phyloP scores from a whole-genome alignment of 1,140 invertebrate genomes.

The Reticulitermes speratus region DNA sequence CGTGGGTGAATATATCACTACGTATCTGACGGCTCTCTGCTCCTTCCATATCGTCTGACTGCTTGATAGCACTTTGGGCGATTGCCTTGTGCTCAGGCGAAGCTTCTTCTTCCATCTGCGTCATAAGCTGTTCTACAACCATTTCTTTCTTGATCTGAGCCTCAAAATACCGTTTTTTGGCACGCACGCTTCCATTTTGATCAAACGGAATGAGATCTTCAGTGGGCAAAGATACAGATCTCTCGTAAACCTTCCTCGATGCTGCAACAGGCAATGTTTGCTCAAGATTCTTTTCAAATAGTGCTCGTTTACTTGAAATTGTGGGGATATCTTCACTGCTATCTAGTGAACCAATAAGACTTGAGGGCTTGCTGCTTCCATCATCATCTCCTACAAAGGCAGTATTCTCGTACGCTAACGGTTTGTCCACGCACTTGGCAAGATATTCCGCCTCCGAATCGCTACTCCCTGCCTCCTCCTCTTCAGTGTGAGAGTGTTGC shows the following conservation, averaged over 20 bases:
- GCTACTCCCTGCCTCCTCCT: slow-evolving; percentile 35
- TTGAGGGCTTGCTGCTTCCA: slow-evolving; percentile 19
- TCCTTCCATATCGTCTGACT: slow-evolving; percentile 36
- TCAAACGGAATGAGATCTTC: slow-evolving; percentile 43
- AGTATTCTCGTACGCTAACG: slow-evolving; percentile 52
- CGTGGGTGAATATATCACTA: slow-evolving; percentile 45
- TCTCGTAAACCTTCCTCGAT: slow-evolving; percentile 48
- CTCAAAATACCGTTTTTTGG: slow-evolving; percentile 51
- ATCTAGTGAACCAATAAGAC: slow-evolving; percentile 34
- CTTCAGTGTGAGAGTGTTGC: slow-evolving; percentile 13
- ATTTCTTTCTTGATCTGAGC: slow-evolving; percentile 53
- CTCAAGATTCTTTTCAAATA: slow-evolving; percentile 34
- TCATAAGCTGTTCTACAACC: slow-evolving; percentile 50
- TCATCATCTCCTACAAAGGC: slow-evolving; percentile 51
- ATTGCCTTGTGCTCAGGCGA: slow-evolving; percentile 51
- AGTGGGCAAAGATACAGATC: slow-evolving; percentile 50
- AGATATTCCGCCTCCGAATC: slow-evolving; percentile 45
- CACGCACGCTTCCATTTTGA: slow-evolving; percentile 36
- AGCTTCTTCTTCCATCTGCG: slow-evolving; percentile 51
- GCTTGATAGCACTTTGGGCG: slow-evolving; percentile 4
- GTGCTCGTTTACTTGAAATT: slow-evolving; percentile 34
- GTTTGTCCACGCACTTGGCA: slow-evolving; percentile 39
- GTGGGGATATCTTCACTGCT: not conserved
- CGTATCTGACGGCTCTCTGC: slow-evolving; percentile 44
- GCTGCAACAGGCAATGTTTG: slow-evolving; percentile 39